Conservation (phyloP, 2,888 invertebrate species). For the Tethea ocularis region DNA sequence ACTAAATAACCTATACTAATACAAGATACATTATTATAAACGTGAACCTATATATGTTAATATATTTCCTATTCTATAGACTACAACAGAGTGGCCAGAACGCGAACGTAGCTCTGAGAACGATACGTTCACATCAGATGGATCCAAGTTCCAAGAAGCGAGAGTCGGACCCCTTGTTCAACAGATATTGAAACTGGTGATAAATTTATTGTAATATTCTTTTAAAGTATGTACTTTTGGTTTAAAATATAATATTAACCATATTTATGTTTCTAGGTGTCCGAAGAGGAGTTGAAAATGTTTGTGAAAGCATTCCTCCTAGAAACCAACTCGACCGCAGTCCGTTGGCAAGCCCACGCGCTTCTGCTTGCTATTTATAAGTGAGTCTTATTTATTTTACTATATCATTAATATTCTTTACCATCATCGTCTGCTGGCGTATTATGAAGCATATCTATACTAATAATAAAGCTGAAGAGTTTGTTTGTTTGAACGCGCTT, state of each 20-base stretch:
- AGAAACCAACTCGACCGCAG: conserved; percentile 95
- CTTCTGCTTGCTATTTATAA: conserved; percentile 92
- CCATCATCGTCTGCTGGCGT: too few species aligned
- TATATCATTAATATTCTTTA: background rate
- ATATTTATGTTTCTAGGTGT: conserved; percentile 61
- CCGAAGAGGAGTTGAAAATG: conserved; percentile 85
- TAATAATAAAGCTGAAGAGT: too few species aligned
- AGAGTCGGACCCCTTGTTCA: conserved; percentile 73
- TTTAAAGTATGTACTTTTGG: too few species aligned
- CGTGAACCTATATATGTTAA: background rate
- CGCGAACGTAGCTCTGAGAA: conserved; percentile 78
- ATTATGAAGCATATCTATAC: too few species aligned
- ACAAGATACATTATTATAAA: background rate
- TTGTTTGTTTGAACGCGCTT: too few species aligned
- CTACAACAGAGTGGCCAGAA: conserved; percentile 64
- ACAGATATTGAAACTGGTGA: conserved; percentile 75
- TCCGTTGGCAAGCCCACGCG: conserved; percentile 98
- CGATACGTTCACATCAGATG: conserved; percentile 70
- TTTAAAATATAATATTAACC: background rate
- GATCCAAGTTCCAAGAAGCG: conserved; percentile 78
- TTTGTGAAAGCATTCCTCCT: conserved; percentile 96
- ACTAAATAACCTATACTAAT: too few species aligned
- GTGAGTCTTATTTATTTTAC: conserved; percentile 60
- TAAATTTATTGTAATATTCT: background rate
- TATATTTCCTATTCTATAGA: conserved; percentile 28